Base-by-base conservation (phyloP, 2,888 invertebrate genomes). In the Anthoptus insignis region DNA sequence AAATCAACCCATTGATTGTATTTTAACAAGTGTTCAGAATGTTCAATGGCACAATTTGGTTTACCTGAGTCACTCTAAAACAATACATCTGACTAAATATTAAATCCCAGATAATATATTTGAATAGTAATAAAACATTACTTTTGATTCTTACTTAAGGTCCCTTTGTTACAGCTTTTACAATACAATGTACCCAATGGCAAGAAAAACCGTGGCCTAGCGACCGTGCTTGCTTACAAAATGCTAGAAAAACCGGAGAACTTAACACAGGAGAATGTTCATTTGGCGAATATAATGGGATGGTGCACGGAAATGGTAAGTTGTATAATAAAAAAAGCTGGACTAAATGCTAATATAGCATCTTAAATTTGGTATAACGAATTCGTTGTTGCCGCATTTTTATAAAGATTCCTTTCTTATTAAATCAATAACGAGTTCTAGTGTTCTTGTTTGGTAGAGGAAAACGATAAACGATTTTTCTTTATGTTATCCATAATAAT, bases 241-340 rank as follows among this genome's bases (percentile, higher is more conserved):
- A 95, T 95, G 88, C 82, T 98, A 67, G 96, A 95, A 74, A 91
- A 94, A 63, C 93, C 94, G 0, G 93, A 95, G n/a, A 93, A 95
- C 65, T 87, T 96, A 3, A 97, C 97, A 0, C 95, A 96, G 0
- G 97, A 97, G 73, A 97, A 97, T 76, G 87, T 98, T 39, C 95
- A 96, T 74, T 86, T 96, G 66, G 97, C 98, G 0, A 96, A 97
- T 73, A 96, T 98, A 75, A 94, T 99, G 84, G 99, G 98, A 69
- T 99, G 99, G 98, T 98, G 98, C 83, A 95, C 97, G 4, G 99
- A 99, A 95, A 95, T 99, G 96, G 99, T 99, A 86, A 94, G 54
- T 66, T 4, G 1, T 22, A 19, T 4, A 9, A 19, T 42, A 19
- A 42, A 39, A 39, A 39, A 39, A 16, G 19, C 11, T 42, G 3